phyloP scores from a whole-genome alignment of 1,140 invertebrate species.

The Brachionus asplanchnoidis region DNA sequence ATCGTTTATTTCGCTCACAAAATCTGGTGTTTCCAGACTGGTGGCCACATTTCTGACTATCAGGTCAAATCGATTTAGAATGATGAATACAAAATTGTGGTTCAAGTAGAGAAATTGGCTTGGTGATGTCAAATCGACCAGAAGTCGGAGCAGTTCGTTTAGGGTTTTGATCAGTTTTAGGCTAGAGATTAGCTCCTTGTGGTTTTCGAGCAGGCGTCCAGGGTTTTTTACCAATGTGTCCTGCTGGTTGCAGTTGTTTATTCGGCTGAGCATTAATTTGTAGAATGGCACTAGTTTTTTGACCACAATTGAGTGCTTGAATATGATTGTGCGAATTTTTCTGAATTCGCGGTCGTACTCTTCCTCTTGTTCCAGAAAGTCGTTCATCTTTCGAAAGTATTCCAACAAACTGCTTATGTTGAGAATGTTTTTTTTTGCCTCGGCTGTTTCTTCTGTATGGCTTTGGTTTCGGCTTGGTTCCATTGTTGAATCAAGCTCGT shows the following conservation, averaged over 20 bases:
- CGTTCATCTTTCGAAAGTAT: not conserved
- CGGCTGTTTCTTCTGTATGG: not conserved
- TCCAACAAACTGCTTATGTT: not conserved
- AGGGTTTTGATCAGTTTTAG: not conserved
- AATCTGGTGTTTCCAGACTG: not conserved
- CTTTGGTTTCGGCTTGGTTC: not conserved
- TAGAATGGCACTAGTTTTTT: not conserved
- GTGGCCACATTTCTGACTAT: not conserved
- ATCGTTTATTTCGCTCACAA: not conserved
- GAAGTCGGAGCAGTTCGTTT: not conserved
- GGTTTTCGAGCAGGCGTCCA: not conserved
- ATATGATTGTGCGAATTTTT: not conserved
- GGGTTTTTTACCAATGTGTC: not conserved
- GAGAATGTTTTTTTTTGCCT: not conserved
- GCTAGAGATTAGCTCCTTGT: not conserved
- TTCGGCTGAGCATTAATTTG: not conserved
- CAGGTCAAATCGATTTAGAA: not conserved
- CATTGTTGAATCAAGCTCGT: not conserved
- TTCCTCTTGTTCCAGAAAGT: not conserved
- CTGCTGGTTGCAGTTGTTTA: not conserved
- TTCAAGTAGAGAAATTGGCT: not conserved
- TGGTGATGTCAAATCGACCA: slow-evolving; percentile 12
- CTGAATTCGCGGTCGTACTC: not conserved
- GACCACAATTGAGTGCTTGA: not conserved
- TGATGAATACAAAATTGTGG: not conserved